phyloP scores from a whole-genome alignment of 2,797 vertebrate genomes.

The Arctocebus calabarensis region DNA sequence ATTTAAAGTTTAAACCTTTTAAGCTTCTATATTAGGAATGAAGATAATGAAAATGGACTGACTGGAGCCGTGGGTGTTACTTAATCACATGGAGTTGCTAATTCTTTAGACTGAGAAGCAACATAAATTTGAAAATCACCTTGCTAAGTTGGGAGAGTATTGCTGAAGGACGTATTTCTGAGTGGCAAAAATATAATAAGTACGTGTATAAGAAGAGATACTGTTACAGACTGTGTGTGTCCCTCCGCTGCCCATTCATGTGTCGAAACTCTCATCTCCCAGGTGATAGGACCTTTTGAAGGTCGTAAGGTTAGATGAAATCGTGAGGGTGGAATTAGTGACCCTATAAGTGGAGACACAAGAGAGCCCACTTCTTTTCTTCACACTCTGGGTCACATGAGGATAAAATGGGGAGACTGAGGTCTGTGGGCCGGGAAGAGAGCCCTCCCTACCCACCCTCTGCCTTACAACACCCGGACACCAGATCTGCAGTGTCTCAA shows the following conservation, averaged over 20 bases:
- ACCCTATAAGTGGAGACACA: background rate
- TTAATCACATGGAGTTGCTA: background rate
- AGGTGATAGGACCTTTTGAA: background rate
- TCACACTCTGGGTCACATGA: background rate
- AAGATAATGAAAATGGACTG: background rate
- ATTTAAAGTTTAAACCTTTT: background rate
- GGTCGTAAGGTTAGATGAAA: background rate
- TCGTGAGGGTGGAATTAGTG: background rate
- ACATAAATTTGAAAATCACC: conserved; percentile 4
- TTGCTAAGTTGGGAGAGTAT: background rate
- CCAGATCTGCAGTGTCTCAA: too few species aligned
- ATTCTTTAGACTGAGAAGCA: background rate
- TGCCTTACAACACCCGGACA: background rate
- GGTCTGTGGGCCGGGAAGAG: too few species aligned
- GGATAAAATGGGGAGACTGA: background rate
- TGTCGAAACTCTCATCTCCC: background rate
- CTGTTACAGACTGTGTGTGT: background rate
- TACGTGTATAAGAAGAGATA: background rate
- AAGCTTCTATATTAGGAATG: background rate
- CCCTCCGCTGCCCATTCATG: background rate
- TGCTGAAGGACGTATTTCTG: background rate
- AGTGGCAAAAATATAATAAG: background rate
- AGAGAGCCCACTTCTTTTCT: background rate
- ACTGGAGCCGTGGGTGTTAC: background rate
- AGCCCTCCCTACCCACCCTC: background rate